phyloP scores from a whole-genome alignment of 2,888 invertebrate genomes.

The Perizoma affinitatum region DNA sequence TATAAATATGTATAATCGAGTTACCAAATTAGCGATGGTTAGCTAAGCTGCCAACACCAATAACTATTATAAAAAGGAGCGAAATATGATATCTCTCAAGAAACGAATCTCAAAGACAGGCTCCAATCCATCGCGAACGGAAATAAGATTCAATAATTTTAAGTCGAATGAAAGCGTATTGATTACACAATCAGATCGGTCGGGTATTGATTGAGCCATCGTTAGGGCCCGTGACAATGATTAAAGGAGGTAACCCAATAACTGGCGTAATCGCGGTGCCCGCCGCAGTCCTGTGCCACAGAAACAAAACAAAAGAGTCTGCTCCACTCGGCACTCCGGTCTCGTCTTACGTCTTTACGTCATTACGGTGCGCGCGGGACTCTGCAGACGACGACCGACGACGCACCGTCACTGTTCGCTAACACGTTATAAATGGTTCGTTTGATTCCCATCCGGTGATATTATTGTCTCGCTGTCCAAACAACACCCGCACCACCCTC shows the following conservation, averaged over 20 bases:
- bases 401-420: conserved; percentile 43
- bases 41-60: too few relatives aligned
- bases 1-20: too few relatives aligned
- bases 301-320: conserved; percentile 72
- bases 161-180: conserved; percentile 69
- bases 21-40: too few relatives aligned
- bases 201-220: conserved; percentile 59
- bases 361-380: conserved; percentile 59
- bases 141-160: conserved; percentile 58
- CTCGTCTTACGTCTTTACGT: conserved; percentile 79
- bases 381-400: conserved; percentile 6
- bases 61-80: background rate
- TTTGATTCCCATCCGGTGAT: conserved; percentile 63
- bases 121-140: conserved; percentile 37
- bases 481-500: conserved; percentile 47
- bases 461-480: conserved; percentile 67
- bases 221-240: conserved; percentile 63
- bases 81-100: conserved; percentile 30
- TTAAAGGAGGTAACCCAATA: conserved; percentile 79
- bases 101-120: conserved; percentile 33
- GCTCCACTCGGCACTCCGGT: background rate
- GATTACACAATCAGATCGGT: conserved; percentile 62
- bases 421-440: conserved; percentile 54
- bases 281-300: conserved; percentile 40
- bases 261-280: conserved; percentile 55